Base-by-base conservation (phyloP, 23 tunicate genomes). In the Halocynthia aurantium region DNA sequence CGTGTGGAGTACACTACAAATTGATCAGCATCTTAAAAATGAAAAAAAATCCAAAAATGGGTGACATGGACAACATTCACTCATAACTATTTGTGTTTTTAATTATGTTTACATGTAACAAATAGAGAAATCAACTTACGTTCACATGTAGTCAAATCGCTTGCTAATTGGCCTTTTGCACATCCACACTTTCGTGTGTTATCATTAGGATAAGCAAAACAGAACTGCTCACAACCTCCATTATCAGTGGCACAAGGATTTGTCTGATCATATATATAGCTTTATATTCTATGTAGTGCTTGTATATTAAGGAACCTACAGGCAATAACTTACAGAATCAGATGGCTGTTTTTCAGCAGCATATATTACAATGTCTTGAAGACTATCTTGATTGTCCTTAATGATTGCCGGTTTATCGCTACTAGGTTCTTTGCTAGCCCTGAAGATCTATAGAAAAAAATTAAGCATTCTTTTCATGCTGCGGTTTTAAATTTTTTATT, bases 181-280 rank as follows among this genome's bases (percentile, higher is more conserved):
- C 96, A 89, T 40, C 76, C 83, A 53, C 96, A 89, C 15, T 56
- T 72, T 57, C 60, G 77, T 7, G 72, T 52, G 77, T 73, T 68
- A 80, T 80, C 88, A 17, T 74, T 64, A 6, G 96, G 96, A 80
- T 80, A 71, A 13, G 88, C 96, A 61, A 79, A 84, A 56, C 96
- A 89, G 19, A 89, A 70, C 65, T 89, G 96, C 8, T 80, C 87
- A 54, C 96, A 89, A 13, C 89, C 96, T 11, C 96, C 96, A 53
- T 89, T 89, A 78, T 80, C 80, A 11, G 51, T 52, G 17, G 62
- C 55, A 57, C 96, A 89, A 53, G 88, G 96, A 67, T 84, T 69
- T 73, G 58, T 61, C 96, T 89, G 69, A 77, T 20, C 9, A 31
- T 10, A 69, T 53, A 80, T 51, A 54, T 69, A 69, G 4, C 44